Conservation (phyloP, 2,113 vertebrate genomes). For the Chelonoidis abingdonii region DNA sequence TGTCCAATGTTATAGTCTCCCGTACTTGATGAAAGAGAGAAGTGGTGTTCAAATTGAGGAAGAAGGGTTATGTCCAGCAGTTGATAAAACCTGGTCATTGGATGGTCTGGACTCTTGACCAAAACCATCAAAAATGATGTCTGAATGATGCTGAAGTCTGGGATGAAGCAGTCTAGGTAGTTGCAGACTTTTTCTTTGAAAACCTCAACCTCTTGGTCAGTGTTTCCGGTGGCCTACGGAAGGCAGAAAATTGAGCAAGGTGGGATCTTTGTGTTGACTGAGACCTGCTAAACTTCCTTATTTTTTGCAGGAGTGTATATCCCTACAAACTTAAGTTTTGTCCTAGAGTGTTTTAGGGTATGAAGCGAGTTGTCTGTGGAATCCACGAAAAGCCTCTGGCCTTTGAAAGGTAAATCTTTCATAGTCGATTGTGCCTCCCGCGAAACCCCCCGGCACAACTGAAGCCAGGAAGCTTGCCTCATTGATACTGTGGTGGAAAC, state of each 20-base stretch:
- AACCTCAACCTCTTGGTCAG: not conserved
- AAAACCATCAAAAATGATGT: not conserved
- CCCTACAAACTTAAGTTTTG: not conserved
- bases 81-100: not conserved
- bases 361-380: not conserved
- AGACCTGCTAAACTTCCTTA: not conserved
- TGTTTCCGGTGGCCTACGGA: not conserved
- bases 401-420: not conserved
- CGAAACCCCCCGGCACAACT: accelerated
- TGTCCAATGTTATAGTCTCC: not conserved
- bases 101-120: not conserved
- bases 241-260: not conserved
- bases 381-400: not conserved
- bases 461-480: not conserved
- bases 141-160: not conserved
- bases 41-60: not conserved
- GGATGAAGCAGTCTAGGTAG: not conserved
- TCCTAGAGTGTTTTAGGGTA: not conserved
- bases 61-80: not conserved
- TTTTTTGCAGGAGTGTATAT: not conserved
- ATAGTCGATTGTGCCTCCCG: not conserved
- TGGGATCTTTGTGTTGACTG: not conserved
- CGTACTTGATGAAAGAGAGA: not conserved
- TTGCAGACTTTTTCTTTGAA: not conserved
- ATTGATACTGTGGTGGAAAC: not conserved